Percentiles rank a stretch among this genome's conserved stretches.
phyloP scores from a whole-genome alignment of 2,797 vertebrate species.

The Diplodus puntazzo region DNA sequence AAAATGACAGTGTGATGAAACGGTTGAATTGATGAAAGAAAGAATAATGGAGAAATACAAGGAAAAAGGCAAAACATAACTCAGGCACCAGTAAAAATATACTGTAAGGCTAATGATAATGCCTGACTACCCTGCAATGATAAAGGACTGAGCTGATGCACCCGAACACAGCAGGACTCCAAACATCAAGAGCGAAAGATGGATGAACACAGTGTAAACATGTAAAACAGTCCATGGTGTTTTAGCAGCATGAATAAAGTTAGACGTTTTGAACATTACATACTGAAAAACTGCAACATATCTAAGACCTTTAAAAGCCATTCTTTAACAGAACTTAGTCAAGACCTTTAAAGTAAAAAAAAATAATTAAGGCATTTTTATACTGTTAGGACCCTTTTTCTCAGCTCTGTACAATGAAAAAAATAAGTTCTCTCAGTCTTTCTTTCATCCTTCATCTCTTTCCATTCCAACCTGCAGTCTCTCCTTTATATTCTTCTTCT shows the following conservation, averaged over 20 bases:
- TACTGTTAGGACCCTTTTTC: neutral
- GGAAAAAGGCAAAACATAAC: neutral
- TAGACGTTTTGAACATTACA: neutral
- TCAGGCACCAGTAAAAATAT: neutral
- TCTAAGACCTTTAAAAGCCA: neutral
- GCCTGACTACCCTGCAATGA: slow-evolving; percentile 21
- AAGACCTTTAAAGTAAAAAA: neutral
- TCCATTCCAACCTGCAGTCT: slow-evolving; percentile 42
- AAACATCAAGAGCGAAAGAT: slow-evolving; percentile 17
- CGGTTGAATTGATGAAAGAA: neutral
- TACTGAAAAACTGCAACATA: neutral
- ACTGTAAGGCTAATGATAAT: slow-evolving; percentile 43
- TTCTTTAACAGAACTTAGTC: neutral
- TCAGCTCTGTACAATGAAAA: neutral
- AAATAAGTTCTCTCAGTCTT: slow-evolving; percentile 27
- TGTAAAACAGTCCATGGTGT: too few relatives aligned
- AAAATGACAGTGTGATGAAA: slow-evolving; percentile 24
- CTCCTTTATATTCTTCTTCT: slow-evolving; percentile 54
- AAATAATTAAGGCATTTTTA: slow-evolving; percentile 16
- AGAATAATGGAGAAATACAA: neutral
- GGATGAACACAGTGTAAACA: neutral
- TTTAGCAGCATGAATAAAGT: neutral
- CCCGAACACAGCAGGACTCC: slow-evolving; percentile 34
- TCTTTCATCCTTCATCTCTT: slow-evolving; percentile 41
- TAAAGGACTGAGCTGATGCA: slow-evolving; percentile 16